Evolutionary conservation across 23 tunicate genomes (phyloP), one percentile per base, ranked within the genome.

Genomic region (Corella eumyota): DNA sequence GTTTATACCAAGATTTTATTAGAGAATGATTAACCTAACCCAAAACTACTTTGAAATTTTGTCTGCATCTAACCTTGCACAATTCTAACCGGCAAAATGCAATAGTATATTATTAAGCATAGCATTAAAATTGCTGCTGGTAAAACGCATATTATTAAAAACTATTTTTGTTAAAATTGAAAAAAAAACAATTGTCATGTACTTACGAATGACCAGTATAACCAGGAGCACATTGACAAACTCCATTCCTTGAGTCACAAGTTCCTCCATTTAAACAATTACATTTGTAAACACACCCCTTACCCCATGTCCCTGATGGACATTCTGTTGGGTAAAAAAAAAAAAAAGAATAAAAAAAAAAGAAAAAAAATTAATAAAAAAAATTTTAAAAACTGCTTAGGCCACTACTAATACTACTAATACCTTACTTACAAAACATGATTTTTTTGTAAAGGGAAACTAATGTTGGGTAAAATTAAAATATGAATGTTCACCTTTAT

Each of bases 181-280:
- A 11, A 40, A 9, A 9, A 15, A 40, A 40, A 40, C 48, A 11
- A 40, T 9, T 9, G 48, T 11, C n/a, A n/a, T n/a, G n/a, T 3
- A 33, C 68, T 34, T 38, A 62, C 68, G 68, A 31, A 25, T 34
- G 23, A 1, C 76, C 76, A 44, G 50, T 70, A 56, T 50, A 70
- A 19, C 76, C 76, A 4, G 76, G 65, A 9, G 46, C 30, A 58
- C 76, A 70, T 7, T 54, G 44, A 45, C 76, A 70, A 31, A 13
- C 57, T 2, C 76, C 76, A 58, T 36, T 58, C 31, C 40, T 70
- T 9, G 56, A 66, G 30, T 58, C 66, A 34, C 76, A 70, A 23
- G 29, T 4, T 4, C 64, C 76, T 25, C 48, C 76, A 45, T 70
- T 70, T 44, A 30, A 31, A 28, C 76, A 70, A 1, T 37, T 31